Percentiles rank a stretch among this genome's conserved stretches.
These are phyloP conservation scores for Petrosia ficiformis DNA, from an alignment of 37 sponge, comb jelly and placozoan species.

Conservation along the genomic window DNA sequence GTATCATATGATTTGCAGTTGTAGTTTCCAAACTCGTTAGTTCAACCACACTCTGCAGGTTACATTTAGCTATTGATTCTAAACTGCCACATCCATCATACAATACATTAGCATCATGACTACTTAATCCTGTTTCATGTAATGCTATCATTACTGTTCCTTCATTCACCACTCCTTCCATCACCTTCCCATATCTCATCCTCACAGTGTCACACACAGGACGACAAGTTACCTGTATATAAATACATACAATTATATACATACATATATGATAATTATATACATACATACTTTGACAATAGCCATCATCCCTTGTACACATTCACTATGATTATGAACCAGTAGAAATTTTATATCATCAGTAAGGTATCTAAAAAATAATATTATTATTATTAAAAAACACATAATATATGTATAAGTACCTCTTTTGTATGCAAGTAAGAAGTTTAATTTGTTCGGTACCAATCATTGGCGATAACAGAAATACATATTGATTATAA, in stretches of 20 bases:
- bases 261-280: background rate
- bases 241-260: background rate
- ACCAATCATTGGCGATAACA: background rate
- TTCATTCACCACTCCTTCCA: background rate
- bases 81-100: constrained; percentile 8
- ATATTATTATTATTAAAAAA: background rate
- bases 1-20: background rate
- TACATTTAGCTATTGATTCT: background rate
- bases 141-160: background rate
- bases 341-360: background rate
- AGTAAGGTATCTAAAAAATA: background rate
- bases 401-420: background rate
- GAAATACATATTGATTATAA: constrained; percentile 11
- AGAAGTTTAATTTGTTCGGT: background rate
- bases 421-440: background rate
- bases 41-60: background rate
- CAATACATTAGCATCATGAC: background rate
- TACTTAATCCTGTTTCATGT: background rate
- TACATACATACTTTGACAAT: constrained; percentile 5
- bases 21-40: background rate
- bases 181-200: background rate
- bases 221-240: background rate
- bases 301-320: background rate
- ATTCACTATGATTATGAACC: background rate
- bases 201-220: background rate